Evolutionary conservation across 1,140 invertebrate species (phyloP), one percentile per base, ranked within the genome.

Genomic region (Apolygus lucorum): DNA sequence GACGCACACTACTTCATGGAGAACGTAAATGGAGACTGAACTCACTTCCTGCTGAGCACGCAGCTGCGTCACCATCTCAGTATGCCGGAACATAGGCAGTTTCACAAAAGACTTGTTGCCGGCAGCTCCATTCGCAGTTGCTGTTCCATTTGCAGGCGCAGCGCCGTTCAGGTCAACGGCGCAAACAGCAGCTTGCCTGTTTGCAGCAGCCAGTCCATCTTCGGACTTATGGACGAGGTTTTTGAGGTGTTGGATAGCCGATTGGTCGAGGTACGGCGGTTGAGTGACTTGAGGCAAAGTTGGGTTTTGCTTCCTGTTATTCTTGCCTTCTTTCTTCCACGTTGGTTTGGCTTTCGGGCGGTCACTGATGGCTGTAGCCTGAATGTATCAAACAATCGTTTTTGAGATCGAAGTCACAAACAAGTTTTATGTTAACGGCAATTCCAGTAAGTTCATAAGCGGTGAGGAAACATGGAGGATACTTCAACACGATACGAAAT

Each of bases 341-440:
- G 87, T 86, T 8, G 87, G 87, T 78, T 90, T 90, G 0, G 85
- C 88, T 81, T 91, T 91, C 29, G 89, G 89, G 73, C 89, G 82
- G 81, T 91, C 89, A 77, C 87, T 88, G 52, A 90, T 89, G 68
- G 88, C 87, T 63, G 88, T 90, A 76, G 84, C 87, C 79, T 88
- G 82, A n/a, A n/a, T n/a, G n/a, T n/a, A n/a, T n/a, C n/a, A n/a
- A n/a, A n/a, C n/a, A n/a, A n/a, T n/a, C n/a, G n/a, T n/a, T n/a
- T n/a, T n/a, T n/a, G n/a, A n/a, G 29, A 81, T 75, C 4, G 29
- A 66, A 73, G 70, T n/a, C 70, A 14, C 11, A 71, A 70, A 22
- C 24, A 79, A 78, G 4, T 11, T 52, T 4, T 26, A 34, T 2
- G 68, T 4, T n/a, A 26, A 24, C 22, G 22, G 21, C 14, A 28